Conservation (phyloP, 2,797 vertebrate species). For the Agapornis canus region DNA sequence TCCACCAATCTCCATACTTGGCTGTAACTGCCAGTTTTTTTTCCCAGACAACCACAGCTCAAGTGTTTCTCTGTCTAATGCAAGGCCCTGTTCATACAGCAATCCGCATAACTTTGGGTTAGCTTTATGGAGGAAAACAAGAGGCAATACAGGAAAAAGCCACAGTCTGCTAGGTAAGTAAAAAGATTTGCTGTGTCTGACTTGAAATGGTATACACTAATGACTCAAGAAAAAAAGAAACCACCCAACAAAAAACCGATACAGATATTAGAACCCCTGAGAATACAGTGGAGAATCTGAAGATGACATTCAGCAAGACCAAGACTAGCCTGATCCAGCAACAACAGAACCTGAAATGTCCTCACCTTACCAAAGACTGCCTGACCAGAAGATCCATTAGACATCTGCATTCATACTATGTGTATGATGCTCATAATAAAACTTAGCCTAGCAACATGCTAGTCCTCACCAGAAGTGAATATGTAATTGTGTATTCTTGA, state of each 20-base stretch:
- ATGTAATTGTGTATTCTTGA: not conserved
- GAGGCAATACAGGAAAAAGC: not conserved
- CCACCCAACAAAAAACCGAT: not conserved
- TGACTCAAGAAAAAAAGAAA: not conserved
- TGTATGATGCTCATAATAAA: not conserved
- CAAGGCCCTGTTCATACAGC: not conserved
- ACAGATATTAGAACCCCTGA: not conserved
- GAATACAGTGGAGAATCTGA: not conserved
- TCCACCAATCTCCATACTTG: fast-evolving
- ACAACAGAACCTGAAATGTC: not conserved
- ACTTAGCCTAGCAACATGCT: not conserved
- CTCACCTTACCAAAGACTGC: not conserved
- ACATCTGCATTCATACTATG: not conserved
- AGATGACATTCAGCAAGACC: not conserved
- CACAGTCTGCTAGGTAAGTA: not conserved
- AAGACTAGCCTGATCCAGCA: not conserved
- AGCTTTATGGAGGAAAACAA: not conserved
- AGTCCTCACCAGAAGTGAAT: not conserved
- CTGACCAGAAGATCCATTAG: not conserved
- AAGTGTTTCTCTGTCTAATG: not conserved
- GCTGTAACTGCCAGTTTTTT: not conserved
- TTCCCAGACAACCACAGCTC: not conserved
- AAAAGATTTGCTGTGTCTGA: not conserved
- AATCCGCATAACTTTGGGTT: not conserved
- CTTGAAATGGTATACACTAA: not conserved